These are phyloP conservation scores for Macaca nemestrina DNA, from an alignment of 2,113 vertebrate species.

Conservation along the genomic window DNA sequence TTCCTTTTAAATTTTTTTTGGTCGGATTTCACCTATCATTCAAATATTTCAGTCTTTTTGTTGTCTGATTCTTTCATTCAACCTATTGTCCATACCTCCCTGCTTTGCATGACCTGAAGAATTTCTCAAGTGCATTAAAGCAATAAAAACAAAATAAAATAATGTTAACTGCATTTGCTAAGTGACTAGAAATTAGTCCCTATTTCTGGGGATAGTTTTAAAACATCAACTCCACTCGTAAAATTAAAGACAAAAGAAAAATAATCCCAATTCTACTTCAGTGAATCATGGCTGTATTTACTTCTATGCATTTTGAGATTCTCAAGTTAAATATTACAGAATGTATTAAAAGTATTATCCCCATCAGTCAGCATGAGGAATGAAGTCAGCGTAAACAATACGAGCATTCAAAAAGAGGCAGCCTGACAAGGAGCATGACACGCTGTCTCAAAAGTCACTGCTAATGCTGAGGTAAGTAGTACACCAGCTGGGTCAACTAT, in stretches of 20 bases:
- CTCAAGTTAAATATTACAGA: constrained; percentile 55
- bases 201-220: background rate
- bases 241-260: constrained; percentile 12
- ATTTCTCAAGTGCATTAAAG: constrained; percentile 11
- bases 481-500: constrained; percentile 72
- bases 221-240: constrained; percentile 4
- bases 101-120: background rate
- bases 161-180: background rate
- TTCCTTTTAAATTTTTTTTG: background rate
- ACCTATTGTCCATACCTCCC: background rate
- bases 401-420: constrained; percentile 37
- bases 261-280: background rate
- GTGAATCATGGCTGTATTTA: constrained; percentile 6
- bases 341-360: constrained; percentile 27
- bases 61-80: background rate
- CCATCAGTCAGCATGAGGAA: background rate
- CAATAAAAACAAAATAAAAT: background rate
- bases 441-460: background rate
- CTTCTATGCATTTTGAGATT: background rate
- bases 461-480: constrained; percentile 57
- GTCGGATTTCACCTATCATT: background rate
- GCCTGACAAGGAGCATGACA: constrained; percentile 47
- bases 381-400: constrained; percentile 68
- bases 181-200: background rate
- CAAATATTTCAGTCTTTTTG: constrained; percentile 1